Base-by-base conservation (phyloP, 2,888 invertebrate genomes). In the Synergus laeviventris region DNA sequence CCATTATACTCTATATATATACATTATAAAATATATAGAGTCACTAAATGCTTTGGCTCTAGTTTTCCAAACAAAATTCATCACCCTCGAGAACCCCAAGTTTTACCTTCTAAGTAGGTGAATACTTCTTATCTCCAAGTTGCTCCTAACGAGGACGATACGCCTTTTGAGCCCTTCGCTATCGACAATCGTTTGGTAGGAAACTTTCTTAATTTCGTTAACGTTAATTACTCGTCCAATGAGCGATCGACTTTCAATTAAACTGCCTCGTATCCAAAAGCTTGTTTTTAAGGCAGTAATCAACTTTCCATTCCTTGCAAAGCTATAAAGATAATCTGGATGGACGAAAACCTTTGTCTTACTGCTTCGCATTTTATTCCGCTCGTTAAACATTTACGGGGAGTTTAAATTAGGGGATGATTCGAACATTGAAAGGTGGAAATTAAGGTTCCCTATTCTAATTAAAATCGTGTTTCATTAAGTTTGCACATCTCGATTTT, bases 191-290 rank as follows among this genome's bases (percentile, higher is more conserved):
- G 12, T 21, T 24, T 21, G 56, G 21, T 12, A 24, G 12, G 24
- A 24, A 66, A 66, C 24, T 66, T 66, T 66, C 24, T 42, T 66
- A 24, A 66, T 70, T 70, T 70, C 45, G 11, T 36, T 36, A 49
- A 49, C 49, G 42, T 66, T 70, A 49, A 70, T 70, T 70, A 70
- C 24, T 49, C 49, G 70, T 24, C 42, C 24, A 66, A 45, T 24
- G 66, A 31, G 45, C 70, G 31, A 70, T 49, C 49, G n/a, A 70
- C 31, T 70, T 70, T 49, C 70, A 70, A 70, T 70, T 70, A 49
- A 11, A 31, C 16, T n/a, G 49, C 45, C n/a, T 70, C 16, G 49
- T 24, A 16, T 49, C 45, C 4, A 49, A 49, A 70, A 49, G 70
- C 49, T 31, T 70, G 70, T 7, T 45, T 49, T n/a, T 31, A 31